Conservation (phyloP, 2,797 vertebrate species). For the Crocodylus rhombifer region DNA sequence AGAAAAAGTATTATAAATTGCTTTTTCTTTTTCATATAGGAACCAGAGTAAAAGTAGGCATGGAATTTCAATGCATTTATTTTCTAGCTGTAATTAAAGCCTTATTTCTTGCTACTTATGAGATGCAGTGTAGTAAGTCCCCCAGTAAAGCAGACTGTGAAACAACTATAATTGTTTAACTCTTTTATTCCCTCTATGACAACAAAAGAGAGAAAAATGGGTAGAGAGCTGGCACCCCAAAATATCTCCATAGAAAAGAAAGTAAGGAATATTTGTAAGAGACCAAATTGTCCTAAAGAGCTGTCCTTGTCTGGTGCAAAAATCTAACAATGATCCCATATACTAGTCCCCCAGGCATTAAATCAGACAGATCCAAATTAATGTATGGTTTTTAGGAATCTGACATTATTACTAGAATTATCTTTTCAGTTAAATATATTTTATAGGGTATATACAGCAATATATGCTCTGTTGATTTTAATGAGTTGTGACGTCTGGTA, state of each 20-base stretch:
- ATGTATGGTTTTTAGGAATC: slow-evolving; percentile 83
- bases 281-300: neutral
- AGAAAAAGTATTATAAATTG: neutral
- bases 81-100: neutral
- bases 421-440: slow-evolving; percentile 87
- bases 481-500: slow-evolving; percentile 86
- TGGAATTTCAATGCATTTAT: neutral
- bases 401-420: slow-evolving; percentile 88
- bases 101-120: neutral
- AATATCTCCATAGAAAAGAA: neutral
- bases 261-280: slow-evolving; percentile 43
- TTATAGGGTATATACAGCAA: slow-evolving; percentile 85
- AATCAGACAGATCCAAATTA: slow-evolving; percentile 81
- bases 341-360: slow-evolving; percentile 79
- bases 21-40: neutral
- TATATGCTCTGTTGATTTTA: slow-evolving; percentile 90
- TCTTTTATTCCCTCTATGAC: neutral
- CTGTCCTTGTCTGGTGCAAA: slow-evolving; percentile 75
- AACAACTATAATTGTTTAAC: neutral
- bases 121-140: neutral
- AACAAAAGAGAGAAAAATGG: neutral
- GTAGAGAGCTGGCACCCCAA: neutral
- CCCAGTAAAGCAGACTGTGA: neutral
- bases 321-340: slow-evolving; percentile 84
- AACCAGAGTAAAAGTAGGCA: neutral